phyloP scores from a whole-genome alignment of 2,113 vertebrate species.

The Indicator maculatus region DNA sequence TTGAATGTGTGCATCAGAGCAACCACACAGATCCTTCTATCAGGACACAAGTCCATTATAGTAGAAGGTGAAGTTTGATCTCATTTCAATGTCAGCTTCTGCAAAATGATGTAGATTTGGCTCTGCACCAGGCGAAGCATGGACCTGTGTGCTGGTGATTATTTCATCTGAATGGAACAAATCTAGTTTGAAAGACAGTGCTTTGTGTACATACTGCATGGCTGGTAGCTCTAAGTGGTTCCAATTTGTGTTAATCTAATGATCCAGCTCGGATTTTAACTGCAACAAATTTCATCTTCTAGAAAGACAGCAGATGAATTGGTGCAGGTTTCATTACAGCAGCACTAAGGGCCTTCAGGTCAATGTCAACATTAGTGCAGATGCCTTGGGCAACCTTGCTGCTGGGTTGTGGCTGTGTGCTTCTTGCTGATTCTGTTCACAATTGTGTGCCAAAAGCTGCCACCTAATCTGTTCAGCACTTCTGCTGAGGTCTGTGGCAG shows the following conservation, averaged over 20 bases:
- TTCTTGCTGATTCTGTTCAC: neutral
- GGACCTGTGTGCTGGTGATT: neutral
- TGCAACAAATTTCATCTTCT: neutral
- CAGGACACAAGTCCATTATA: neutral
- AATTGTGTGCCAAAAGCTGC: neutral
- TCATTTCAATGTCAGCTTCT: neutral
- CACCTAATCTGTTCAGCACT: neutral
- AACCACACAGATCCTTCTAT: neutral
- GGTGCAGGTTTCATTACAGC: neutral
- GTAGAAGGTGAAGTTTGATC: neutral
- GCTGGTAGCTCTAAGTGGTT: neutral
- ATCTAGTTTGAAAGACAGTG: neutral
- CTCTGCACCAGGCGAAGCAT: neutral
- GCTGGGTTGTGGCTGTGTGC: neutral
- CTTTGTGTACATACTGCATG: neutral
- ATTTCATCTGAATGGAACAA: neutral
- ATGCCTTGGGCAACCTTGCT: neutral
- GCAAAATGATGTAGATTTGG: neutral
- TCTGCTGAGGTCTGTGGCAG: neutral
- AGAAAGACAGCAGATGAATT: neutral
- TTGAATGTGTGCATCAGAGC: neutral
- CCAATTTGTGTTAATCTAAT: neutral
- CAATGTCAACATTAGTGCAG: neutral
- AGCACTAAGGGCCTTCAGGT: neutral
- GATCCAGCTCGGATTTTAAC: neutral